Percentiles rank a stretch among this genome's conserved stretches.
Conservation (phyloP, 2,797 vertebrate genomes). For the Chelon auratus region DNA sequence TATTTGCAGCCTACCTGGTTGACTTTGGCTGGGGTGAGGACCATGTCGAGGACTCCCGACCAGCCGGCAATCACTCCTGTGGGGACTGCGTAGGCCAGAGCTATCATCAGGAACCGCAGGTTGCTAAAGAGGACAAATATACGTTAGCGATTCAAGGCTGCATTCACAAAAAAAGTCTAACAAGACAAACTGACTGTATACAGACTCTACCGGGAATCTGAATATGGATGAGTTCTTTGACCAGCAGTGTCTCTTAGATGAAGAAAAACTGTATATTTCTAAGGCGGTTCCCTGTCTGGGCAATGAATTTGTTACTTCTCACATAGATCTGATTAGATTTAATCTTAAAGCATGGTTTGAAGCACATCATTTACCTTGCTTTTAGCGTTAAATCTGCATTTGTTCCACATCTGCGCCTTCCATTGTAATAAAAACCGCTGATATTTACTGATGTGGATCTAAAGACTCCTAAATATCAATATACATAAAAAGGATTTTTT, state of each 20-base stretch:
- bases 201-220: background rate
- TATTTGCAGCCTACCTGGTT: constrained; percentile 88
- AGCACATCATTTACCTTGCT: too few species aligned
- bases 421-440: background rate
- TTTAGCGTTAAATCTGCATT: too few species aligned
- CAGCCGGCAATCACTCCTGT: constrained; percentile 94
- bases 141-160: constrained; percentile 6
- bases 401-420: background rate
- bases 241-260: background rate
- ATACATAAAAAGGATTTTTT: too few species aligned
- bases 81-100: constrained; percentile 94
- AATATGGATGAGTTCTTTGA: constrained; percentile 11
- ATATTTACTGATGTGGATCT: background rate
- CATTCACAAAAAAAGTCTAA: background rate
- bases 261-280: too few species aligned
- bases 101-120: constrained; percentile 95
- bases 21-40: constrained; percentile 93
- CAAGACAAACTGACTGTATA: background rate
- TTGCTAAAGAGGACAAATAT: constrained; percentile 84
- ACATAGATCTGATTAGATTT: background rate
- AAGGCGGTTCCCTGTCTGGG: too few species aligned
- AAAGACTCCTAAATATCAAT: constrained; percentile 2
- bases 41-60: constrained; percentile 95
- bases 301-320: background rate
- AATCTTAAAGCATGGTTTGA: too few species aligned